Evolutionary conservation across 2,888 invertebrate species (phyloP), one percentile per base, ranked within the genome.

Genomic region (Heteropelma amictum): DNA sequence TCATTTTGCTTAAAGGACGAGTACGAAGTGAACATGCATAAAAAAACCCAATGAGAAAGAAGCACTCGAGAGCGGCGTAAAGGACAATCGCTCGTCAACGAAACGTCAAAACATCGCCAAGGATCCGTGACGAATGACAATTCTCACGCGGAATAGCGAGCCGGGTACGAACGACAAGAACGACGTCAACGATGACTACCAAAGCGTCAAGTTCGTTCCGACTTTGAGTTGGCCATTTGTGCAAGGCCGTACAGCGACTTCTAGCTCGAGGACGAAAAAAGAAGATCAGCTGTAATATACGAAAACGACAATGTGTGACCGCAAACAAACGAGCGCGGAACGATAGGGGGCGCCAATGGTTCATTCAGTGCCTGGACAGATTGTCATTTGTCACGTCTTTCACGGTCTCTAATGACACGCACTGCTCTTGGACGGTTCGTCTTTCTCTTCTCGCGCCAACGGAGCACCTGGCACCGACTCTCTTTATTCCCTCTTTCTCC

Each of bases 341-440:
- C 87, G 85, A 88, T 88, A 88, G 86, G 87, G 88, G 88, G 89
- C 88, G 87, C 87, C 87, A 83, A 83, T 83, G 51, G 81, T 82
- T 61, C 82, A 88, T 89, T 89, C 88, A 88, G 79, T 78, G 79
- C 78, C 65, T 78, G 82, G 88, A 88, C 88, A 85, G 87, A 86
- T 81, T 85, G 86, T 88, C 89, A 88, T 88, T 88, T 88, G 88
- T 88, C 88, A 89, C 83, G 86, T 88, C 87, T 86, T 87, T 87
- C 86, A 85, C 83, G 82, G 80, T 83, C 85, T 88, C 87, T 88
- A 88, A 89, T 89, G 88, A 88, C 87, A 87, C 87, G 87, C 86
- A 88, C 88, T 87, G 87, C 87, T 88, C 86, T 71, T 87, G 85
- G 83, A 85, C 86, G 85, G 84, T 84, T 86, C 47, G 0, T 49